phyloP scores from a whole-genome alignment of 1,140 invertebrate species.

The Pararge aegeria region DNA sequence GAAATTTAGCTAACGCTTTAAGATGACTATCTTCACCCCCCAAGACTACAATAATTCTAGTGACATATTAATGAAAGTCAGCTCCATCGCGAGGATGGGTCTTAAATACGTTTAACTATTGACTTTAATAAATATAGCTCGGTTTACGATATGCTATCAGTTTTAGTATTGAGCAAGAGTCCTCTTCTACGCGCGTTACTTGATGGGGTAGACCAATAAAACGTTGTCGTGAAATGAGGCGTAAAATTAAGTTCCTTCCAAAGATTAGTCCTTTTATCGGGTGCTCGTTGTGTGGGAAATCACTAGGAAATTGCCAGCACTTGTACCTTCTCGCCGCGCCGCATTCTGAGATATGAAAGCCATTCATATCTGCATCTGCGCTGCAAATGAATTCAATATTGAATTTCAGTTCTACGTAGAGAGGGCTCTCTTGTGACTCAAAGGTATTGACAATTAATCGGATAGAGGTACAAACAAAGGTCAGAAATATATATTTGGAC shows the following conservation, averaged over 20 bases:
- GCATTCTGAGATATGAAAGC: slow-evolving; percentile 25
- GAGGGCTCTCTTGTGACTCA: neutral
- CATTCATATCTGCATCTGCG: neutral
- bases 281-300: slow-evolving; percentile 41
- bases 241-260: slow-evolving; percentile 63
- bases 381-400: neutral
- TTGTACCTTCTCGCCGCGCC: slow-evolving; percentile 24
- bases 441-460: too few species aligned
- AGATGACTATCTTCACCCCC: too few species aligned
- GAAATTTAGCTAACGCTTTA: too few species aligned
- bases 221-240: slow-evolving; percentile 49
- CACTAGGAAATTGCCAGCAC: slow-evolving; percentile 63
- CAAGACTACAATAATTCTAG: too few species aligned
- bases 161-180: too few species aligned
- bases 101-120: too few species aligned
- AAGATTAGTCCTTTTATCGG: slow-evolving; percentile 64
- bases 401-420: neutral
- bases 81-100: too few species aligned
- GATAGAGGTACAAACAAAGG: too few species aligned
- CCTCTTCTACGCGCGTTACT: neutral
- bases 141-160: too few species aligned
- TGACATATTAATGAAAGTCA: too few species aligned
- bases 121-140: too few species aligned
- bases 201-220: slow-evolving; percentile 15
- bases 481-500: too few species aligned